A percentile compares a stretch with the other conserved stretches of the same genome.
Evolutionary conservation across 2,113 vertebrate genomes (phyloP).

Genomic region (Leucopsar rothschildi): DNA sequence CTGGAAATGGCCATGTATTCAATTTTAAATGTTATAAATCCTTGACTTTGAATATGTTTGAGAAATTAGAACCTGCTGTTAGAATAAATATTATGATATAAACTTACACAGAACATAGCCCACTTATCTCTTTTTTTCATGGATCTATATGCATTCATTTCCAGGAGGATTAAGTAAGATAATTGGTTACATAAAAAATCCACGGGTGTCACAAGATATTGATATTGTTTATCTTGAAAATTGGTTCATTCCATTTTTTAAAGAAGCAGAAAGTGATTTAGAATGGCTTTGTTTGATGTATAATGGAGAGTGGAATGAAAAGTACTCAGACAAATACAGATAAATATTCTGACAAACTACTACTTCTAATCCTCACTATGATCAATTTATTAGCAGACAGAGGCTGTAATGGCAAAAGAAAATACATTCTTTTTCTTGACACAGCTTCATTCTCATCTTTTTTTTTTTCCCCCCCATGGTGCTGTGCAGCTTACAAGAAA

Average conservation of each 20-base stretch:
- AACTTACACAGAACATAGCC: not conserved
- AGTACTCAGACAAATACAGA: not conserved
- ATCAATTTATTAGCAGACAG: not conserved
- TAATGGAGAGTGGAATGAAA: not conserved
- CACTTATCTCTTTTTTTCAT: not conserved
- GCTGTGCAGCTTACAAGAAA: not conserved
- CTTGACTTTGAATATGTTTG: not conserved
- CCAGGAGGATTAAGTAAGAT: not conserved
- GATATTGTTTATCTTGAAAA: not conserved
- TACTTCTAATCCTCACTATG: not conserved
- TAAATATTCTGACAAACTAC: not conserved
- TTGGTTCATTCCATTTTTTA: not conserved
- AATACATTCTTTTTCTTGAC: not conserved
- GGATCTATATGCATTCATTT: not conserved
- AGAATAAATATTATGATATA: not conserved
- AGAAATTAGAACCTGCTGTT: not conserved
- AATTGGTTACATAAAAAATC: not conserved
- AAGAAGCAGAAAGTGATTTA: not conserved
- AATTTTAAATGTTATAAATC: not conserved
- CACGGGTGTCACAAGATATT: not conserved
- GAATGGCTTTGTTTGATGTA: not conserved
- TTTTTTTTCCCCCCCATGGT: not conserved
- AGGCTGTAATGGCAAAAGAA: not conserved
- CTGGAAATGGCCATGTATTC: not conserved
- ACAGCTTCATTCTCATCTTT: not conserved